Evolutionary conservation across 2,888 invertebrate species (phyloP).

Genomic region (Calameuta filiformis): DNA sequence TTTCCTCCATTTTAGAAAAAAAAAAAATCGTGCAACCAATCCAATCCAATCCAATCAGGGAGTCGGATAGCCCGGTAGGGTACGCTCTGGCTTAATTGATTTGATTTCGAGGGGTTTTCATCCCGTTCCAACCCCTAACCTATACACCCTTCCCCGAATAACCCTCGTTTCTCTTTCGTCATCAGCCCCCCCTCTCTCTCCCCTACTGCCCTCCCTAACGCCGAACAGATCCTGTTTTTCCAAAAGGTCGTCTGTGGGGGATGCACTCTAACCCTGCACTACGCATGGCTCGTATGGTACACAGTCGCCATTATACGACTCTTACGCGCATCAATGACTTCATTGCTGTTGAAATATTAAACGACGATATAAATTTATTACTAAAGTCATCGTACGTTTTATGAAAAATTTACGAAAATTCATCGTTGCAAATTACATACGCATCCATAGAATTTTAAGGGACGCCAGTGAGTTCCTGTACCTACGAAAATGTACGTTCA

Average conservation of each 20-base stretch:
- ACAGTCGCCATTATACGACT: slow-evolving; percentile 4
- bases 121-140: slow-evolving; percentile 28
- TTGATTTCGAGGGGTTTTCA: slow-evolving; percentile 61
- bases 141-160: neutral
- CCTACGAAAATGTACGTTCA: neutral
- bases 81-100: slow-evolving; percentile 59
- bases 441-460: slow-evolving; percentile 23
- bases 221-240: slow-evolving; percentile 26
- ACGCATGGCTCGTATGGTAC: neutral
- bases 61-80: slow-evolving; percentile 24
- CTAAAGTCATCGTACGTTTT: neutral
- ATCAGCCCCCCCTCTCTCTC: slow-evolving; percentile 8
- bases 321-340: slow-evolving; percentile 18
- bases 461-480: neutral
- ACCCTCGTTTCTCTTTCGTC: slow-evolving; percentile 8
- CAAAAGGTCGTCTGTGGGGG: slow-evolving; percentile 32
- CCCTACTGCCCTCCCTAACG: slow-evolving; percentile 11
- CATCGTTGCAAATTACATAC: slow-evolving; percentile 23
- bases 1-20: slow-evolving; percentile 57
- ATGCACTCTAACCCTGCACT: slow-evolving; percentile 17
- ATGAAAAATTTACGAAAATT: neutral
- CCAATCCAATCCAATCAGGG: slow-evolving; percentile 50
- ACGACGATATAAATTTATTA: neutral
- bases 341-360: neutral
- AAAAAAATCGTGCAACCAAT: slow-evolving; percentile 31